Percentiles rank a stretch among this genome's conserved stretches.
Evolutionary conservation across 2,113 vertebrate species (phyloP).

Genomic region (Erythrolamprus reginae): DNA sequence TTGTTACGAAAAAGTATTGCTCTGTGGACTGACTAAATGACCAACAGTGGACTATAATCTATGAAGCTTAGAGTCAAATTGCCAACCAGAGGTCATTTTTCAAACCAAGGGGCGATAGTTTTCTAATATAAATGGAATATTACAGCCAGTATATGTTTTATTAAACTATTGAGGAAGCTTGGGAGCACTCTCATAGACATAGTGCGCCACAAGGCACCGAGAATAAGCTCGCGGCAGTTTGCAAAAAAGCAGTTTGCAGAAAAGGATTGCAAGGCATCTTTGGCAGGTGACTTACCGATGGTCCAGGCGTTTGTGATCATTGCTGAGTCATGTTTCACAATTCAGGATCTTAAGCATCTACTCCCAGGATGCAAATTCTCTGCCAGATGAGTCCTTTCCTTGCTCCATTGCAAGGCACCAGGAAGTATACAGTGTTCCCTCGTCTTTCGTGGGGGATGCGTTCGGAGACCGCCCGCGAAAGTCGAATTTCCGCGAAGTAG

Average conservation of each 20-base stretch:
- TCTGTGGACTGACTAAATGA: slow-evolving; percentile 72
- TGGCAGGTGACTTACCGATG: slow-evolving; percentile 51
- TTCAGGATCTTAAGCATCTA: slow-evolving; percentile 39
- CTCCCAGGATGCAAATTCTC: slow-evolving; percentile 31
- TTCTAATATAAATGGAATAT: slow-evolving; percentile 76
- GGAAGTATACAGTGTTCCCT: no score
- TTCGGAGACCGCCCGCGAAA: no score
- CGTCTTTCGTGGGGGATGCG: no score
- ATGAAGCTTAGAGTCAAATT: slow-evolving; percentile 77
- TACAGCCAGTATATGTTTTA: slow-evolving; percentile 80
- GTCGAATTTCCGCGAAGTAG: no score
- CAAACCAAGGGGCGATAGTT: slow-evolving; percentile 77
- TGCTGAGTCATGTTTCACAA: slow-evolving; percentile 34
- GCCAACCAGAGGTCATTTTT: slow-evolving; percentile 78
- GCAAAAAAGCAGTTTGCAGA: slow-evolving; percentile 50
- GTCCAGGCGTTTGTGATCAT: slow-evolving; percentile 45
- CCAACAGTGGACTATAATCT: slow-evolving; percentile 71
- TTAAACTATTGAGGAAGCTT: slow-evolving; percentile 79
- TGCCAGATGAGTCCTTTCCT: not conserved
- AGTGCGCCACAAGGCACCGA: slow-evolving; percentile 65
- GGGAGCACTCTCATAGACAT: slow-evolving; percentile 78
- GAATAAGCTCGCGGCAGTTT: slow-evolving; percentile 64
- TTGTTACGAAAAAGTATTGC: slow-evolving; percentile 79
- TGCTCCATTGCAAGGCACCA: not conserved
- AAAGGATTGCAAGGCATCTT: slow-evolving; percentile 43